Evolutionary conservation across 1,140 invertebrate genomes (phyloP), one percentile per base, ranked within the genome.

Genomic region (silkworm (Bombyx mori)): DNA sequence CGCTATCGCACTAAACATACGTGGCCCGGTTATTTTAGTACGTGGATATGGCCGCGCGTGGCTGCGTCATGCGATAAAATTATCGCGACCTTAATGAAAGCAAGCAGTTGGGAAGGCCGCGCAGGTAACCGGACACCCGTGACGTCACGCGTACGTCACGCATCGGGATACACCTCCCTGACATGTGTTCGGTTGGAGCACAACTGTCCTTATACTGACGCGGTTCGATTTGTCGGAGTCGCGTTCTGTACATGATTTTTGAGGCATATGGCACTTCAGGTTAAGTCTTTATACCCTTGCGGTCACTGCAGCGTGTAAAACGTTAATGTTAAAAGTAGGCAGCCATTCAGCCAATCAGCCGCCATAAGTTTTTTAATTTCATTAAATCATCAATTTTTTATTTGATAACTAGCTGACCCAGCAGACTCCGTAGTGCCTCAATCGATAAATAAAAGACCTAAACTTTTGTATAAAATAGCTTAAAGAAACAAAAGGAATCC

Each of bases 11-110:
- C 57, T 63, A 65, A 62, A 35, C 26, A 35, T 2, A 35, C 54
- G 61, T 60, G 57, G 60, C 56, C 49, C 47, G 45, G 68, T 72
- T 79, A 79, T 79, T 81, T 79, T 64, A 18, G 73, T 62, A 56
- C 49, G 46, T 57, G 56, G 52, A 58, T 70, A 74, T 66, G 66
- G 51, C 47, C 64, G 68, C 54, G 65, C 67, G 62, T 63, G 72
- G 66, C 51, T 64, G 63, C 78, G 77, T 83, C 78, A 83, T 74
- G 61, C 62, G 75, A 82, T 82, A 82, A 84, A 79, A 77, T 84
- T 84, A 84, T 77, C 81, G 61, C 65, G 77, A 68, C 77, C 79
- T 81, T 83, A 81, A 81, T 83, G 75, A 79, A 75, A 72, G 62
- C 66, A 57, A 68, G 61, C 61, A 54, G 63, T 49, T 54, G 56